Conservation (phyloP, 2,888 invertebrate species). For the Cryptus viduatorius region DNA sequence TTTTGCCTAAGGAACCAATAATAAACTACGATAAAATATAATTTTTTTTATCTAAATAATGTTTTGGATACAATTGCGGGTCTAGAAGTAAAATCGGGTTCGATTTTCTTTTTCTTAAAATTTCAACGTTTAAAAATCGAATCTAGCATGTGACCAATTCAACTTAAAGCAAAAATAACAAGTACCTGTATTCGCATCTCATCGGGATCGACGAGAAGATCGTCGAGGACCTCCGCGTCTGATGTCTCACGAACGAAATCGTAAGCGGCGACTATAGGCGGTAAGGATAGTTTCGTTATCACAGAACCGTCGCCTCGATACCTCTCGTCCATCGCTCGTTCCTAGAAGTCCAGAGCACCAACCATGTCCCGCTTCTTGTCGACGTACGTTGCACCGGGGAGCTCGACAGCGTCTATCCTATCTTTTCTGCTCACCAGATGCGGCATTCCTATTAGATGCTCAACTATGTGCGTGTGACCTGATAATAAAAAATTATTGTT, state of each 20-base stretch:
- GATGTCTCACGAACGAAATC: constrained; percentile 94
- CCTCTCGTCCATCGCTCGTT: constrained; percentile 95
- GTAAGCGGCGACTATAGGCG: constrained; percentile 93
- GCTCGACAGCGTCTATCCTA: constrained; percentile 95
- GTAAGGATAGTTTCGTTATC: constrained; percentile 91
- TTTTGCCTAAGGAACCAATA: no score
- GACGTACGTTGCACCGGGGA: constrained; percentile 97
- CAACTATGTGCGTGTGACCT: constrained; percentile 97
- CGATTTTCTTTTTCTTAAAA: no score
- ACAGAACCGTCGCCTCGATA: constrained; percentile 88
- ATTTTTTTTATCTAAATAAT: no score
- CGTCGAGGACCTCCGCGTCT: constrained; percentile 92
- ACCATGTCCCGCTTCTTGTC: constrained; percentile 98
- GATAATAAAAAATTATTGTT: constrained; percentile 62
- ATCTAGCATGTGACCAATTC: no score
- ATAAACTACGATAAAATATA: no score
- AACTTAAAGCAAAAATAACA: no score
- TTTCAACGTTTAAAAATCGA: no score
- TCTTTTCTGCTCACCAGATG: constrained; percentile 91
- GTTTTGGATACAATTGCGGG: no score
- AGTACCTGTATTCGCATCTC: constrained; percentile 98
- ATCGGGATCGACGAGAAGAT: constrained; percentile 96
- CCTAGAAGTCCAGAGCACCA: constrained; percentile 95
- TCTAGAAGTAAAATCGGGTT: no score
- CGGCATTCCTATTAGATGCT: constrained; percentile 91